Conservation (phyloP, 1,140 invertebrate genomes). For the Drosophila prosaltans region DNA sequence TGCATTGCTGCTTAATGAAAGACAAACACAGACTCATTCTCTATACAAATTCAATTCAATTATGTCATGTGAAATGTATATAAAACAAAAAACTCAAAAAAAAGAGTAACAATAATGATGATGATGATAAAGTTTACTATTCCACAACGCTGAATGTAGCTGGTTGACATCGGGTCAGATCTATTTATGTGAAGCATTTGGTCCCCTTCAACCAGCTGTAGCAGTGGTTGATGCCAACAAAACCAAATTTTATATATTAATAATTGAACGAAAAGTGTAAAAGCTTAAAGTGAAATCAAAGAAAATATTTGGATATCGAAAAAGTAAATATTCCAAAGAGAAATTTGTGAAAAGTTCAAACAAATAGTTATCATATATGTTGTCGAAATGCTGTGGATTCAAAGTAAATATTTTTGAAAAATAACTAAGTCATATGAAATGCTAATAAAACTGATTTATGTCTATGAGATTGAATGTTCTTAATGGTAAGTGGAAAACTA, state of each 20-base stretch:
- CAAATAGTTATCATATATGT: too few species aligned
- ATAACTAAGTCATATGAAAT: too few species aligned
- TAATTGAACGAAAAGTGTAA: slow-evolving; percentile 13
- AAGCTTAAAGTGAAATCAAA: background rate
- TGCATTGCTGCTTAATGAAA: slow-evolving; percentile 60
- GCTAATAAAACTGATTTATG: too few species aligned
- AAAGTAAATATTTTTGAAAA: too few species aligned
- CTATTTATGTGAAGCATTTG: slow-evolving; percentile 73
- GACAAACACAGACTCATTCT: slow-evolving; percentile 51
- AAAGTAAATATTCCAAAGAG: too few species aligned
- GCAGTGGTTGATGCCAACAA: slow-evolving; percentile 78
- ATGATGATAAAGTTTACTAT: background rate
- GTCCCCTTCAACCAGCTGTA: slow-evolving; percentile 83
- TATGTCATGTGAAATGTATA: slow-evolving; percentile 12
- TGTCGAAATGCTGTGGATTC: too few species aligned
- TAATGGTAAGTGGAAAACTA: too few species aligned
- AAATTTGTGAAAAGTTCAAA: too few species aligned
- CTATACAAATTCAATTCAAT: slow-evolving; percentile 37
- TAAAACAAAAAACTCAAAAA: slow-evolving; percentile 1
- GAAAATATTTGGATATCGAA: too few species aligned
- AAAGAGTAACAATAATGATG: background rate
- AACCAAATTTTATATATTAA: slow-evolving; percentile 24
- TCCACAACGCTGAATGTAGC: slow-evolving; percentile 81
- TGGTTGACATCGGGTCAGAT: slow-evolving; percentile 83
- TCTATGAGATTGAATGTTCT: too few species aligned